These are phyloP conservation scores for Dasypolia templi DNA, from an alignment of 2,888 invertebrate genomes.

Conservation along the genomic window DNA sequence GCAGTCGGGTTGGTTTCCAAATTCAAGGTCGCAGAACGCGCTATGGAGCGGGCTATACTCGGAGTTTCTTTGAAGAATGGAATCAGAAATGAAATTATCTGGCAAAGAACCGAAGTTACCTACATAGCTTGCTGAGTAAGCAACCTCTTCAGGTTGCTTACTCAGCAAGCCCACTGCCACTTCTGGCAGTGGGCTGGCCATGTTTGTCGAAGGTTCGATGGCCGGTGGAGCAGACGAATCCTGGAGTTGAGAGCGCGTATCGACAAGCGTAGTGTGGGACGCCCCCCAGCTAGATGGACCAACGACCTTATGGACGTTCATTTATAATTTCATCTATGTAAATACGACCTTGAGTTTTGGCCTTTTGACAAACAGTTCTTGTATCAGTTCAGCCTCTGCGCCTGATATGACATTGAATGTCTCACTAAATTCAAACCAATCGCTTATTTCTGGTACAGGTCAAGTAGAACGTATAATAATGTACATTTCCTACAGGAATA, in stretches of 20 bases:
- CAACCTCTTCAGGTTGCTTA: too few species aligned
- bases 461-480: not conserved
- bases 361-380: not conserved
- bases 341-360: not conserved
- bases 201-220: not conserved
- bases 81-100: not conserved
- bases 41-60: not conserved
- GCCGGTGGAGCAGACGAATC: not conserved
- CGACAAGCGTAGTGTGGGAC: not conserved
- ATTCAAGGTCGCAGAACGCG: not conserved
- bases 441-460: not conserved
- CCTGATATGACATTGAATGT: not conserved
- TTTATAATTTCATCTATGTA: not conserved
- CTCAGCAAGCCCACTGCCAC: too few species aligned
- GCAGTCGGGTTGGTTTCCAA: not conserved
- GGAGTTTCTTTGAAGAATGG: not conserved
- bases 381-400: too few species aligned
- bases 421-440: not conserved
- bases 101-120: not conserved
- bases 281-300: not conserved
- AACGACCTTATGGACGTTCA: not conserved
- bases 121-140: not conserved
- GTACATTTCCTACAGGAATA: conserved; percentile 14
- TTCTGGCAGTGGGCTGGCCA: not conserved
- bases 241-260: not conserved